Percentiles rank a stretch among this genome's conserved stretches.
phyloP scores from a whole-genome alignment of 2,888 invertebrate species.

The Aporophyla lueneburgensis region DNA sequence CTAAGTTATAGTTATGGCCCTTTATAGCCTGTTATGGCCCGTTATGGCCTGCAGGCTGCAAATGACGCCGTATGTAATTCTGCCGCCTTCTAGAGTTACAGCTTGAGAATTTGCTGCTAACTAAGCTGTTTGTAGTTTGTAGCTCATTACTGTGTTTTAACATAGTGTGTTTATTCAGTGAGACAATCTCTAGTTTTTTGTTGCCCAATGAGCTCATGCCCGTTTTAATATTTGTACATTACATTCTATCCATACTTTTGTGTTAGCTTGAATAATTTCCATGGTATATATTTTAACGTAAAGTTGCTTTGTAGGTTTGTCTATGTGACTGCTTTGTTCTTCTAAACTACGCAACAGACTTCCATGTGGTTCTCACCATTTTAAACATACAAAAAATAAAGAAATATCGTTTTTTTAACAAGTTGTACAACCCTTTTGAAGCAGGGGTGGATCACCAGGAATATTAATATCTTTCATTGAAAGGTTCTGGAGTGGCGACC shows the following conservation, averaged over 20 bases:
- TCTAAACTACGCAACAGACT: too few relatives aligned
- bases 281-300: too few relatives aligned
- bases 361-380: too few relatives aligned
- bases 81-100: constrained; percentile 13
- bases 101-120: constrained; percentile 39
- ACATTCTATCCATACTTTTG: not conserved
- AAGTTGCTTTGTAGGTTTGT: too few relatives aligned
- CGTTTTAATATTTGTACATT: not conserved
- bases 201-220: not conserved
- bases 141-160: constrained; percentile 1
- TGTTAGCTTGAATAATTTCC: not conserved
- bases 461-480: too few relatives aligned
- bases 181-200: not conserved
- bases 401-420: too few relatives aligned
- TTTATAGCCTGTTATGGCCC: constrained; percentile 16
- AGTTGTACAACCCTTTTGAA: too few relatives aligned
- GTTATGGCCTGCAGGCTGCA: constrained; percentile 30
- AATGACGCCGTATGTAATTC: constrained; percentile 44
- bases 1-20: constrained; percentile 43
- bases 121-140: constrained; percentile 18
- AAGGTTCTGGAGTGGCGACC: too few relatives aligned
- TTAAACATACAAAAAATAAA: too few relatives aligned
- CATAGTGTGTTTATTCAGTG: not conserved
- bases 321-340: too few relatives aligned
- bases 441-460: too few relatives aligned